These are phyloP conservation scores for Argopecten irradians DNA, from an alignment of 1,140 invertebrate species.

Conservation along the genomic window DNA sequence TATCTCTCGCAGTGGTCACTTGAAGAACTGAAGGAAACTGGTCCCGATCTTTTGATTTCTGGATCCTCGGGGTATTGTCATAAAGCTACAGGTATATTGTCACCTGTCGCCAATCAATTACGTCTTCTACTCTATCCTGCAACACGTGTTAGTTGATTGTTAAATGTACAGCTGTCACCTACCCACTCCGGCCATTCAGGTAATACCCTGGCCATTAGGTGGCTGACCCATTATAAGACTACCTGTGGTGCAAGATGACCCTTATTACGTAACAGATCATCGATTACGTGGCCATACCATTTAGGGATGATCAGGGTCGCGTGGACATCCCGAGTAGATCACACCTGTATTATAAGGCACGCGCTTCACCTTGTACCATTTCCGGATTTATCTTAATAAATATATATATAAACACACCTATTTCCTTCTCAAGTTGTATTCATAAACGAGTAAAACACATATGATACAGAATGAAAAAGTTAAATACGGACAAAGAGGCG, in stretches of 20 bases:
- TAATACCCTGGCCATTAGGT: not conserved
- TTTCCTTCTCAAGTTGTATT: not conserved
- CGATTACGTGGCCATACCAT: not conserved
- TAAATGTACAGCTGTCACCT: not conserved
- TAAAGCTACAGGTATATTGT: not conserved
- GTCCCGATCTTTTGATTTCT: not conserved
- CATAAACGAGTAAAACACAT: not conserved
- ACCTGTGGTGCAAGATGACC: constrained; percentile 13
- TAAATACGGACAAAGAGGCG: too few species aligned
- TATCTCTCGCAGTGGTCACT: not conserved
- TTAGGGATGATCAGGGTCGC: not conserved
- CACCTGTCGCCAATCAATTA: constrained; percentile 7
- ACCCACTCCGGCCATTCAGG: not conserved
- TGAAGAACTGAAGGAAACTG: not conserved
- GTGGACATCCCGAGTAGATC: not conserved
- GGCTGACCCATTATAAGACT: not conserved
- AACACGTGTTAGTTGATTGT: not conserved
- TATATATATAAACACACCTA: not conserved
- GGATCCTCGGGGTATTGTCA: not conserved
- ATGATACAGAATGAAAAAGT: too few species aligned
- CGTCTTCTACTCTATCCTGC: not conserved
- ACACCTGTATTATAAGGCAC: not conserved
- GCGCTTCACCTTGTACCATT: not conserved
- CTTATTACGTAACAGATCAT: constrained; percentile 1
- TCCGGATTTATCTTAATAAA: too few species aligned